These are phyloP conservation scores for Telenomus remus DNA, from an alignment of 1,140 invertebrate species.

Conservation along the genomic window DNA sequence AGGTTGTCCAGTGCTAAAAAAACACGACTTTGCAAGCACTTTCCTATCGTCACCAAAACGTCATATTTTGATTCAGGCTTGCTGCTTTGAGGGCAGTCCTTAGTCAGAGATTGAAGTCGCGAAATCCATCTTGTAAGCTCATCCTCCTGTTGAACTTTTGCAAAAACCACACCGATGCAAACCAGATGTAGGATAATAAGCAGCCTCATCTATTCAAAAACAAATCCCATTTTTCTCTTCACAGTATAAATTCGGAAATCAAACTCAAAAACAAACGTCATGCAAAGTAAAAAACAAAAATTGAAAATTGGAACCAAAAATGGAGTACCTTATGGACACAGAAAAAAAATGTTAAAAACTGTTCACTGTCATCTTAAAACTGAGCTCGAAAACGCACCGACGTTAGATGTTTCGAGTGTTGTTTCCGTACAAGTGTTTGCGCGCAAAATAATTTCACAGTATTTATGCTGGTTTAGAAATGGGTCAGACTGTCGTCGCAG, in stretches of 20 bases:
- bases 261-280: too few species aligned
- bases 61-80: conserved; percentile 41
- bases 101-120: conserved; percentile 53
- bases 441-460: conserved; percentile 33
- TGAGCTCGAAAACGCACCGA: not conserved
- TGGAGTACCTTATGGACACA: not conserved
- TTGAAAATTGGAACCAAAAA: not conserved
- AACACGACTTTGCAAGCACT: conserved; percentile 63
- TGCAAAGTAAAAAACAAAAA: too few species aligned
- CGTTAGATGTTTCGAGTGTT: not conserved
- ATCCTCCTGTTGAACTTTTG: conserved; percentile 35
- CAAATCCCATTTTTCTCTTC: too few species aligned
- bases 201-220: too few species aligned
- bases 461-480: conserved; percentile 68
- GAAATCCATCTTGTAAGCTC: conserved; percentile 58
- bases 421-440: conserved; percentile 25
- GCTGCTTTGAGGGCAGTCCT: conserved; percentile 59
- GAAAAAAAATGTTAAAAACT: not conserved
- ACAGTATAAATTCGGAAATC: too few species aligned
- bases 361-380: not conserved
- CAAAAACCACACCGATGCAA: conserved; percentile 26
- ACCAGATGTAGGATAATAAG: not conserved
- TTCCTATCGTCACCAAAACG: conserved; percentile 59
- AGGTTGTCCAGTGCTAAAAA: conserved; percentile 60
- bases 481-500: conserved; percentile 60